A percentile compares a stretch with the other conserved stretches of the same genome.
These are phyloP conservation scores for Blera fallax DNA, from an alignment of 2,888 invertebrate species.

Conservation along the genomic window DNA sequence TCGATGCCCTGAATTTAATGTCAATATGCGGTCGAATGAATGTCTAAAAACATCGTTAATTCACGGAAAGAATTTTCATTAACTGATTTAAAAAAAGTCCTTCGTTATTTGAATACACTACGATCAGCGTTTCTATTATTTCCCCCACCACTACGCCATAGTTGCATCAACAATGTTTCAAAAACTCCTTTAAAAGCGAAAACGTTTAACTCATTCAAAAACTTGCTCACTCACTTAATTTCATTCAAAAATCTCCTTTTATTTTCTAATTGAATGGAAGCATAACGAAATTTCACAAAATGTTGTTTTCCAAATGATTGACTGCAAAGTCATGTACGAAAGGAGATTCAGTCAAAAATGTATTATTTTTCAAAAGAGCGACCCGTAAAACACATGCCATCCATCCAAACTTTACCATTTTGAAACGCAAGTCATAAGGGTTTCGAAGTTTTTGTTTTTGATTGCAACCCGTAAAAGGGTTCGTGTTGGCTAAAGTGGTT, in stretches of 20 bases:
- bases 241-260: not conserved
- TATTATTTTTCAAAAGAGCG: not conserved
- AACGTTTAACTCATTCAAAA: not conserved
- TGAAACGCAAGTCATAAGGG: slow-evolving; percentile 14
- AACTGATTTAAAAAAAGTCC: too few relatives aligned
- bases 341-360: slow-evolving; percentile 8
- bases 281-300: slow-evolving; percentile 1
- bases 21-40: too few relatives aligned
- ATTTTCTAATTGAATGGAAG: slow-evolving; percentile 2
- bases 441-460: slow-evolving; percentile 2
- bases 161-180: too few relatives aligned
- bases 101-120: too few relatives aligned
- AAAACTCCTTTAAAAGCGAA: too few relatives aligned
- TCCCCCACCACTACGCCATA: too few relatives aligned
- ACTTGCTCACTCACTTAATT: not conserved
- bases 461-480: not conserved
- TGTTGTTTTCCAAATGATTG: slow-evolving; percentile 32
- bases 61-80: too few relatives aligned
- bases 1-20: too few relatives aligned
- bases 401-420: too few relatives aligned
- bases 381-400: not conserved
- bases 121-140: too few relatives aligned
- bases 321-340: slow-evolving; percentile 22
- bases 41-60: too few relatives aligned
- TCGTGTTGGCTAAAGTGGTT: not conserved